These are phyloP conservation scores for Centropristis striata DNA, from an alignment of 2,113 vertebrate species.

Conservation along the genomic window DNA sequence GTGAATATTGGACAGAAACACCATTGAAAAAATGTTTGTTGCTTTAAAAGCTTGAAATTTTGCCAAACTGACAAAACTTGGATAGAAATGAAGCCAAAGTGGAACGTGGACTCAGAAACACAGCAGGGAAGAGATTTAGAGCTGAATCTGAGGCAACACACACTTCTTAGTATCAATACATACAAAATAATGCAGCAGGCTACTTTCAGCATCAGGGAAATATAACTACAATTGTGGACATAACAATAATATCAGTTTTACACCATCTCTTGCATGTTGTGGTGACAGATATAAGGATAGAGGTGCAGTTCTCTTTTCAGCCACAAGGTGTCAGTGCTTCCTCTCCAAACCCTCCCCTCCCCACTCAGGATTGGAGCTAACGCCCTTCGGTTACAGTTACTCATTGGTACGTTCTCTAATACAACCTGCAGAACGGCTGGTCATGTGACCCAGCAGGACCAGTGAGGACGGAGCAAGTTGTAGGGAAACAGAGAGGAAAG, in stretches of 20 bases:
- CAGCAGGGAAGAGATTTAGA: background rate
- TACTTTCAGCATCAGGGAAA: background rate
- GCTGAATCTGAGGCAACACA: background rate
- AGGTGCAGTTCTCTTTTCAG: slow-evolving; percentile 48
- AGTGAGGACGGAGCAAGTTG: slow-evolving; percentile 17
- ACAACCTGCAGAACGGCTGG: background rate
- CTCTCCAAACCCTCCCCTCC: background rate
- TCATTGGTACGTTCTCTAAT: slow-evolving; percentile 51
- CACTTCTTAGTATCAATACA: background rate
- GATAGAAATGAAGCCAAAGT: background rate
- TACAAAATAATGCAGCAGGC: background rate
- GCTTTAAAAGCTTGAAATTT: too few species aligned
- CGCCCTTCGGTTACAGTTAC: slow-evolving; percentile 26
- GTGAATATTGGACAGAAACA: background rate
- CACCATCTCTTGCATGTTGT: slow-evolving; percentile 3
- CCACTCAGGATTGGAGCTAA: background rate
- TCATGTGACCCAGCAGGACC: slow-evolving; percentile 27
- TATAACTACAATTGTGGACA: too few species aligned
- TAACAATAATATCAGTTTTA: slow-evolving; percentile 19
- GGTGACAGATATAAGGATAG: slow-evolving; percentile 5
- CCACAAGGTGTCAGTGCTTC: slow-evolving; percentile 75
- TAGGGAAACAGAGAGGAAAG: background rate
- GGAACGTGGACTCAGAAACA: background rate
- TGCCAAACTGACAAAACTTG: background rate
- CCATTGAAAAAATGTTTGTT: background rate